phyloP scores from a whole-genome alignment of 2,797 vertebrate genomes.

The Anas bernieri region DNA sequence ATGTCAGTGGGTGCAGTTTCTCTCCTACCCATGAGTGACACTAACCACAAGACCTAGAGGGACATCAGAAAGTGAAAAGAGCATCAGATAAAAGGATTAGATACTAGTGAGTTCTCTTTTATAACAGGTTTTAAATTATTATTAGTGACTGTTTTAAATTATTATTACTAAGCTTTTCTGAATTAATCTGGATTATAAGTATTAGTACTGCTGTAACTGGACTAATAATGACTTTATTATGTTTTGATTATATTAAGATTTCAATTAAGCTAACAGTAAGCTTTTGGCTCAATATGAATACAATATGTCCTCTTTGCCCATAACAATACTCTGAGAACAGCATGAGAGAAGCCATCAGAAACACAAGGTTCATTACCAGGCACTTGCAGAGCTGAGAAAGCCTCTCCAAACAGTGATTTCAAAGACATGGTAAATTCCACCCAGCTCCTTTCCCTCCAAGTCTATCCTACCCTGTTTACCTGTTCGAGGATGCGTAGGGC shows the following conservation, averaged over 20 bases:
- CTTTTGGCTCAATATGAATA: neutral
- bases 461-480: neutral
- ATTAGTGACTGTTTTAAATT: neutral
- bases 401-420: neutral
- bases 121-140: neutral
- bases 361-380: neutral
- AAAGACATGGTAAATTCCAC: neutral
- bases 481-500: neutral
- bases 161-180: neutral
- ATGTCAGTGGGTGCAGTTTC: neutral
- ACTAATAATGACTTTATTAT: neutral
- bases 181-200: neutral
- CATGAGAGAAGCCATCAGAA: neutral
- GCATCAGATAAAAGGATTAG: neutral
- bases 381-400: neutral
- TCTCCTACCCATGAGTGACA: neutral
- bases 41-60: neutral
- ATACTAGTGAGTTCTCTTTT: neutral
- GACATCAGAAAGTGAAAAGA: neutral
- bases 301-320: neutral
- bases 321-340: neutral
- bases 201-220: neutral
- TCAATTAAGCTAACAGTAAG: neutral
- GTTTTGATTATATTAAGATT: neutral
- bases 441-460: neutral